phyloP scores from a whole-genome alignment of 2,797 vertebrate genomes.

The Eospalax fontanierii region DNA sequence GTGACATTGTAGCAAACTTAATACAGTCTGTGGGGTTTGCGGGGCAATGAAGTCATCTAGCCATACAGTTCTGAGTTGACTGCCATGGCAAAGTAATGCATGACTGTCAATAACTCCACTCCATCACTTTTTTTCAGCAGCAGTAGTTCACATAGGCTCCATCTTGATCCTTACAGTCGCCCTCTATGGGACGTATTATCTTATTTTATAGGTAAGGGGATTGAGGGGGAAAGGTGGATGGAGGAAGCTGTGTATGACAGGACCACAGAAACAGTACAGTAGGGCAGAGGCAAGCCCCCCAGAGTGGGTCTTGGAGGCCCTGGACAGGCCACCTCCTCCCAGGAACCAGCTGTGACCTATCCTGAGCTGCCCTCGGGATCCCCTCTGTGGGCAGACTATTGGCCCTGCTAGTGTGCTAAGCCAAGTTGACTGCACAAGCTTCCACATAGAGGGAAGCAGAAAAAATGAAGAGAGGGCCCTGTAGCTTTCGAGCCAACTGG shows the following conservation, averaged over 20 bases:
- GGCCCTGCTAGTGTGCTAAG: neutral
- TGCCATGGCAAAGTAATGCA: neutral
- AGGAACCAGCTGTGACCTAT: neutral
- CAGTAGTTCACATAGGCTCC: neutral
- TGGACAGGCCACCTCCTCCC: neutral
- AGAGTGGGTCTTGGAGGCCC: neutral
- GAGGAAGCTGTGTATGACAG: neutral
- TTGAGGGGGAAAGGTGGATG: neutral
- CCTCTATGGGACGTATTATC: rapidly evolving
- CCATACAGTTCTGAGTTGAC: neutral
- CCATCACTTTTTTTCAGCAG: neutral
- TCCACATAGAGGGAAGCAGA: neutral
- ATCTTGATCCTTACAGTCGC: neutral
- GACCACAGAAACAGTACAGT: neutral
- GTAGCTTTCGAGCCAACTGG: neutral
- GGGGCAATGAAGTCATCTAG: neutral
- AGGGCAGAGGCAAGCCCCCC: rapidly evolving
- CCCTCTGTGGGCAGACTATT: neutral
- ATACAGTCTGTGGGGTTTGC: neutral
- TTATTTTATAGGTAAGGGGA: neutral
- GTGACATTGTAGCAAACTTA: neutral
- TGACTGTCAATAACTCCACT: neutral
- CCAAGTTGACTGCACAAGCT: no score
- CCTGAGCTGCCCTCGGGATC: neutral
- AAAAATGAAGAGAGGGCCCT: neutral